Evolutionary conservation across 2,888 invertebrate species (phyloP).

Genomic region (Spisula solida): DNA sequence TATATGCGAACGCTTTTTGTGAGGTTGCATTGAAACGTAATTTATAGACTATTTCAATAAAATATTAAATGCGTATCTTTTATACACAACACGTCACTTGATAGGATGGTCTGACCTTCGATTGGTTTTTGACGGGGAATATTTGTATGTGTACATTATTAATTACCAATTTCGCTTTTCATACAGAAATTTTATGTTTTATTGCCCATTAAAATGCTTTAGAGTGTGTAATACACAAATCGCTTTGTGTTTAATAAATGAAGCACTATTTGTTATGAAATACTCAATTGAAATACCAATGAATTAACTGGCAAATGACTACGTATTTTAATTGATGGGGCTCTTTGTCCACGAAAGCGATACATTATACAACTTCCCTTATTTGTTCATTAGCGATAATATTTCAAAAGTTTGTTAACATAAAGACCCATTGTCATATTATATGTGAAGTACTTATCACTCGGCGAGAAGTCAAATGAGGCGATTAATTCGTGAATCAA

Average conservation of each 20-base stretch:
- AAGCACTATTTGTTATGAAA: neutral
- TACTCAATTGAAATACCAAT: neutral
- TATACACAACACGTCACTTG: too few species aligned
- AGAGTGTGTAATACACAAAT: neutral
- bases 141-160: neutral
- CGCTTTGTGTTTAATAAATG: neutral
- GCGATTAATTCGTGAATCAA: neutral
- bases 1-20: too few species aligned
- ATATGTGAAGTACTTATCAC: neutral
- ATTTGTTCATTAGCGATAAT: neutral
- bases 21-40: too few species aligned
- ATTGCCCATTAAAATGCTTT: neutral
- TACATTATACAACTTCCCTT: neutral
- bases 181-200: neutral
- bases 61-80: too few species aligned
- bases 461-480: neutral
- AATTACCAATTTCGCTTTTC: neutral
- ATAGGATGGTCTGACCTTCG: neutral
- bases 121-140: neutral
- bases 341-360: neutral
- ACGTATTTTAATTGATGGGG: neutral
- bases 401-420: slow-evolving; percentile 10
- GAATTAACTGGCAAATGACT: neutral
- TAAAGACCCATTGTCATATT: neutral
- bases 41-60: too few species aligned